Evolutionary conservation across 2,797 vertebrate species (phyloP).

Genomic region (Pseudomugil gertrudae): DNA sequence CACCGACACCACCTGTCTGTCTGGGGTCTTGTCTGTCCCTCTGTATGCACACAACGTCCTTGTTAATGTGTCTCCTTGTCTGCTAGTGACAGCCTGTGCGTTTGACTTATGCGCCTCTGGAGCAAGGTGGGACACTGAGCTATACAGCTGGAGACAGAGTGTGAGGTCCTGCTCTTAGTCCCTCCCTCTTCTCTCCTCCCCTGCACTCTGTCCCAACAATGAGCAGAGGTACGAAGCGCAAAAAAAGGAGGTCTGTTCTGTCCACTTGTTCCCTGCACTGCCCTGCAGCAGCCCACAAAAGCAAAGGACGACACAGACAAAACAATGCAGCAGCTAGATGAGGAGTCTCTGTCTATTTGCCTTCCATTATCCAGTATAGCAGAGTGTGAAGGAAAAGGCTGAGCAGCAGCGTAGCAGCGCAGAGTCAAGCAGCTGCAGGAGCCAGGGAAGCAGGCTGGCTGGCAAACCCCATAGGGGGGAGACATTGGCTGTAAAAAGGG

Average conservation of each 20-base stretch:
- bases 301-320: slow-evolving; percentile 33
- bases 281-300: slow-evolving; percentile 32
- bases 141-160: slow-evolving; percentile 45
- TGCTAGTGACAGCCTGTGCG: slow-evolving; percentile 34
- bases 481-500: slow-evolving; percentile 46
- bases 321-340: slow-evolving; percentile 55
- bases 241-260: slow-evolving; percentile 35
- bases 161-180: slow-evolving; percentile 66
- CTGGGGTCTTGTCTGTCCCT: slow-evolving; percentile 39
- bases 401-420: slow-evolving; percentile 36
- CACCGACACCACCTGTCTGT: slow-evolving; percentile 52
- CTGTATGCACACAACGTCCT: slow-evolving; percentile 27
- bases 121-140: slow-evolving; percentile 59
- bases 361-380: slow-evolving; percentile 55
- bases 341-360: slow-evolving; percentile 36
- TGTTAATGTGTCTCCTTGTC: slow-evolving; percentile 37
- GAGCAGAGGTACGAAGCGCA: slow-evolving; percentile 48
- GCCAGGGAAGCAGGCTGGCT: slow-evolving; percentile 57
- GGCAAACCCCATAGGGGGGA: slow-evolving; percentile 40
- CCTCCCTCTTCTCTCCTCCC: slow-evolving; percentile 68
- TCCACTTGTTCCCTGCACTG: slow-evolving; percentile 41
- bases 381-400: slow-evolving; percentile 50
- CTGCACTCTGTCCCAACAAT: slow-evolving; percentile 74
- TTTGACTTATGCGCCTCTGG: slow-evolving; percentile 45
- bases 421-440: slow-evolving; percentile 50